Evolutionary conservation across 35 echinoderm and acorn worm genomes (phyloP), one percentile per base, ranked within the genome.

Genomic region (Ophiothrix spiculata): DNA sequence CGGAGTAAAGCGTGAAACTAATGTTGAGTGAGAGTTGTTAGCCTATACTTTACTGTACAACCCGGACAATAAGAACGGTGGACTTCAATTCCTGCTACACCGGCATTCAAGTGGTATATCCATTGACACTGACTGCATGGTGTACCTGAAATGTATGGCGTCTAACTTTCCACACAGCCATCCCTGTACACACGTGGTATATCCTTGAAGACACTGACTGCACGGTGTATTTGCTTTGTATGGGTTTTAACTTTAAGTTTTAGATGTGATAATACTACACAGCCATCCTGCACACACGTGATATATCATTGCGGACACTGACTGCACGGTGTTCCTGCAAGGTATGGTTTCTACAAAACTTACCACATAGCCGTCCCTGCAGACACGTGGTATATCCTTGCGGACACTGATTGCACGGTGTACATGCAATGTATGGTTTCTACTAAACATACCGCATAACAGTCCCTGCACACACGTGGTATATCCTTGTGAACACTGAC

Each of bases 41-140:
- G n/a, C n/a, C n/a, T n/a, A n/a, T n/a, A n/a, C n/a, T n/a, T n/a
- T n/a, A n/a, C n/a, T n/a, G n/a, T n/a, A n/a, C n/a, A n/a, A n/a
- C n/a, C n/a, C n/a, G n/a, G n/a, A n/a, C n/a, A n/a, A n/a, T n/a
- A n/a, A n/a, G n/a, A n/a, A n/a, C n/a, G n/a, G n/a, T n/a, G n/a
- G n/a, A n/a, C n/a, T n/a, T n/a, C n/a, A n/a, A n/a, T n/a, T n/a
- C n/a, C n/a, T n/a, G n/a, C n/a, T n/a, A n/a, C n/a, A n/a, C 81
- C 32, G 83, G 85, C 1, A 77, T 35, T 35, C 91, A 92, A 6
- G 31, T 38, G 13, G 45, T 60, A 49, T 94, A 86, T 25, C 79
- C 84, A 37, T 82, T 87, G 87, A 64, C 92, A 94, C 29, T 81
- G 87, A 64, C 92, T 94, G 60, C 92, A 94, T 1, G 88, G 88